phyloP scores from a whole-genome alignment of 2,888 invertebrate species.

The Acanthacorydalis orientalis region DNA sequence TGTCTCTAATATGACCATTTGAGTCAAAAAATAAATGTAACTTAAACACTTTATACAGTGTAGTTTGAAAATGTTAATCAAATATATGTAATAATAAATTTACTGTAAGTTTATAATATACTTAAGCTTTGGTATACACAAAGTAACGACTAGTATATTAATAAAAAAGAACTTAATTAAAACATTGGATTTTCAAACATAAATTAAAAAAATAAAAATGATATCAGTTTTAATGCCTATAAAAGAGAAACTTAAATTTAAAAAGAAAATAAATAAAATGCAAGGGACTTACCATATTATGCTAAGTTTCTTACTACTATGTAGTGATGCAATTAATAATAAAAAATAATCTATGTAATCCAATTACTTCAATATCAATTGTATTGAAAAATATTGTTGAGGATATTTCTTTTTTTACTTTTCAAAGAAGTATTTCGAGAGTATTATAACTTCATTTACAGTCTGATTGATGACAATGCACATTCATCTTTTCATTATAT shows the following conservation, averaged over 20 bases:
- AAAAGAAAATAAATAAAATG: neutral
- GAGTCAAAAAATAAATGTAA: neutral
- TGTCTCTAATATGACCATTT: neutral
- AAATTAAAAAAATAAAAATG: too few relatives aligned
- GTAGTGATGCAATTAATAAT: too few relatives aligned
- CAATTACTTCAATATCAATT: too few relatives aligned
- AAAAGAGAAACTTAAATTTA: too few relatives aligned
- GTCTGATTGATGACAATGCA: too few relatives aligned
- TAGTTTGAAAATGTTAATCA: neutral
- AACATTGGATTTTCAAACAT: neutral
- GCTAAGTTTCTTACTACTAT: neutral
- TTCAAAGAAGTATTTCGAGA: too few relatives aligned
- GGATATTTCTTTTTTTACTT: too few relatives aligned
- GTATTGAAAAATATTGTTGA: too few relatives aligned
- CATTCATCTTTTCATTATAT: too few relatives aligned
- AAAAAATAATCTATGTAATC: too few relatives aligned
- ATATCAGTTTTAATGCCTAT: too few relatives aligned
- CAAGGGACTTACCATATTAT: neutral
- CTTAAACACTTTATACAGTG: neutral
- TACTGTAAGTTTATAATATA: neutral
- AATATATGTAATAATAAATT: neutral
- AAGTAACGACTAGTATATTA: slow-evolving; percentile 5
- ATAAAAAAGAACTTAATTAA: slow-evolving; percentile 1
- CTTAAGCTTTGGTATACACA: slow-evolving; percentile 7
- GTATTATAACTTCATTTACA: too few relatives aligned